Evolutionary conservation across 2,888 invertebrate genomes (phyloP).

Genomic region (Sphinx pinastri): DNA sequence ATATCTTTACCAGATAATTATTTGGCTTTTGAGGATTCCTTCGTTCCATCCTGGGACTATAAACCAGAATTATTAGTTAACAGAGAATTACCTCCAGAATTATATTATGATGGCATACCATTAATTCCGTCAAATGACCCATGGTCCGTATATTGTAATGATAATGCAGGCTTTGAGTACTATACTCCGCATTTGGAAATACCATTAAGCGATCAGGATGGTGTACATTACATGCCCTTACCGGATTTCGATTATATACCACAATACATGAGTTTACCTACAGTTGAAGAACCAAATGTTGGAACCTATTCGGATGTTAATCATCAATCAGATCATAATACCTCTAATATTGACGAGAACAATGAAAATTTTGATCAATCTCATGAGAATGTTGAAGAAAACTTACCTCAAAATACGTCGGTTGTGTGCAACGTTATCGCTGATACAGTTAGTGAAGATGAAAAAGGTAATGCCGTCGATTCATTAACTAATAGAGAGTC

Average conservation of each 20-base stretch:
- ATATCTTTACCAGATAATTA: conserved; percentile 78
- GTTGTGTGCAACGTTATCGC: conserved; percentile 46
- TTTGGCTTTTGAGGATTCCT: conserved; percentile 81
- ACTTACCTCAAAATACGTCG: conserved; percentile 36
- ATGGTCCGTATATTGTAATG: conserved; percentile 70
- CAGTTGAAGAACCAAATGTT: conserved; percentile 59
- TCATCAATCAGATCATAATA: conserved; percentile 39
- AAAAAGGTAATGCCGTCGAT: conserved; percentile 52
- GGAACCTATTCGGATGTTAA: conserved; percentile 49
- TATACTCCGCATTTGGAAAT: conserved; percentile 69
- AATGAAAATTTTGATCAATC: conserved; percentile 43
- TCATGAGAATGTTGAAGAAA: conserved; percentile 34
- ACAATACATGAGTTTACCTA: conserved; percentile 74
- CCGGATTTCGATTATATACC: conserved; percentile 77
- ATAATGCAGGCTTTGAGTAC: conserved; percentile 67
- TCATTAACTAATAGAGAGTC: conserved; percentile 59
- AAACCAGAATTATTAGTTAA: conserved; percentile 66
- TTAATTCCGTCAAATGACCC: conserved; percentile 74
- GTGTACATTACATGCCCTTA: conserved; percentile 72
- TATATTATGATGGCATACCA: conserved; percentile 72
- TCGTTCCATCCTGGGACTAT: conserved; percentile 76
- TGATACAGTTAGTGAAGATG: conserved; percentile 52
- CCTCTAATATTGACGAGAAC: conserved; percentile 41
- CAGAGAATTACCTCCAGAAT: conserved; percentile 59
- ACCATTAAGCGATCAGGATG: conserved; percentile 57